Evolutionary conservation across 1,140 invertebrate species (phyloP).

Genomic region (Aphidius gifuensis): DNA sequence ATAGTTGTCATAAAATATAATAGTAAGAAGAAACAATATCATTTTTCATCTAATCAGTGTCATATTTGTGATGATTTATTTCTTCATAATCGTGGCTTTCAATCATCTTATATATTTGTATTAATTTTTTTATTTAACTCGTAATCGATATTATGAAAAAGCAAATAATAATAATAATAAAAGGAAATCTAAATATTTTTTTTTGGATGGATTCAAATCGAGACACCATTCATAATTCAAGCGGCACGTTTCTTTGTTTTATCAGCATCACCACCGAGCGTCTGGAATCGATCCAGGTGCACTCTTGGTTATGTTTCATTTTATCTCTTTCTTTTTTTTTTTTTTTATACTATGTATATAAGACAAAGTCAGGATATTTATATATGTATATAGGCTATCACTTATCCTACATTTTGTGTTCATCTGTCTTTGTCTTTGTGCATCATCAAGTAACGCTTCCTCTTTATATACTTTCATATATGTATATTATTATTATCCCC

Average conservation of each 20-base stretch:
- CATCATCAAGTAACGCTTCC: too few relatives aligned
- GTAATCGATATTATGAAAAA: constrained; percentile 6
- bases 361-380: too few relatives aligned
- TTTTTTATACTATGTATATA: too few relatives aligned
- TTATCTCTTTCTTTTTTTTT: not conserved
- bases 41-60: constrained; percentile 1
- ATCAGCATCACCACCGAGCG: constrained; percentile 17
- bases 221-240: constrained; percentile 33
- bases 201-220: constrained; percentile 29
- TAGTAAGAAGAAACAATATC: too few relatives aligned
- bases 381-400: too few relatives aligned
- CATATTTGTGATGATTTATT: constrained; percentile 9
- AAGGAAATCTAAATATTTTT: constrained; percentile 9
- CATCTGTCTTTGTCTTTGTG: not conserved
- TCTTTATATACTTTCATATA: not conserved
- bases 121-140: not conserved
- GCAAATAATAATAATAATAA: constrained; percentile 6
- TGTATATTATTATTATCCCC: not conserved
- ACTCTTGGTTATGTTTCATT: not conserved
- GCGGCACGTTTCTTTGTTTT: constrained; percentile 31
- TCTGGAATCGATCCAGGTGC: constrained; percentile 19
- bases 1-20: too few relatives aligned
- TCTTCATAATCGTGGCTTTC: not conserved
- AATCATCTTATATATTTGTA: not conserved
- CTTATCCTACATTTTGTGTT: too few relatives aligned